Base-by-base conservation (phyloP, 2,888 invertebrate genomes). In the Smittia sp. region DNA sequence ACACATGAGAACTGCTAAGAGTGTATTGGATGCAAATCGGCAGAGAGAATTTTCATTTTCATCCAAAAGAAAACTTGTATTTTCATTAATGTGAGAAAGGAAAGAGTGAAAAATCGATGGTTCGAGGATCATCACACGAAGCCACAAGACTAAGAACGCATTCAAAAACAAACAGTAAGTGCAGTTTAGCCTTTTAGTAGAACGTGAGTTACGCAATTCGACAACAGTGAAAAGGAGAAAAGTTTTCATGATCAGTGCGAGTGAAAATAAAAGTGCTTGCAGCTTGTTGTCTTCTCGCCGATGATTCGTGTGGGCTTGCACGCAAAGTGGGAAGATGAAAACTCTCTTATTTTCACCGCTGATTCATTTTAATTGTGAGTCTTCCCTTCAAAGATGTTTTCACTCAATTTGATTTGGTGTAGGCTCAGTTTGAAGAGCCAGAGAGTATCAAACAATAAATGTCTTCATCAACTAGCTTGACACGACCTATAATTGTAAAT, bases 51-150 rank as follows among this genome's bases (percentile, higher is more conserved):
- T 58, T 18, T 58, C 22, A 32, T 32, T 32, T 32, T 32, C 32
- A 32, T 3, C 9, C 4, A 32, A 32, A 46, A n/a, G 46, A 46
- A 46, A 13, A 46, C n/a, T 46, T 39, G 7, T 13, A 46, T 46
- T n/a, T 46, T 46, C 46, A 15, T 15, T 46, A 2, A 11, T 11
- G 20, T 20, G 58, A 18, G 18, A 58, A 58, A 58, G 58, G 18
- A 58, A 58, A 58, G 15, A 58, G 58, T 58, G 13, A 58, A 22
- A 18, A 58, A 58, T 46, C 46, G 46, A 46, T 46, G 46, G 46
- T 46, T n/a, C 11, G n/a, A 58, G 58, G 9, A 58, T 58, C 9
- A 58, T 18, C 15, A 46, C 2, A n/a, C 46, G 58, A 46, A 46
- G 11, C 46, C 46, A n/a, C n/a, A 46, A 11, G 4, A 46, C 22